These are phyloP conservation scores for Ophion costatus DNA, from an alignment of 2,888 invertebrate genomes.

Conservation along the genomic window DNA sequence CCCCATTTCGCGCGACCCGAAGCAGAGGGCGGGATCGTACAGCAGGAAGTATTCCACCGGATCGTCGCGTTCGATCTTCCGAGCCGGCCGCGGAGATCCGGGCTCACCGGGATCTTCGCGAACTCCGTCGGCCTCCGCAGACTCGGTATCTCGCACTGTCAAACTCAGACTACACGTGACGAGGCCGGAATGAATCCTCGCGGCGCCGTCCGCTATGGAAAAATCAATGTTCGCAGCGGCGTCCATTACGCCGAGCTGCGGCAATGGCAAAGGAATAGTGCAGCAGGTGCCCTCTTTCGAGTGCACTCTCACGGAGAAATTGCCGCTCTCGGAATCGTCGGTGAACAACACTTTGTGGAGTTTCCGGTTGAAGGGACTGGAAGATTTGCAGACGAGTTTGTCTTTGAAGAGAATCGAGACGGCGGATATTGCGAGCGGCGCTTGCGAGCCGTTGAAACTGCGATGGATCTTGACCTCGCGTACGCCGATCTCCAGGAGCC, in stretches of 20 bases:
- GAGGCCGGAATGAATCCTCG: constrained; percentile 74
- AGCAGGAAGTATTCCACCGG: constrained; percentile 75
- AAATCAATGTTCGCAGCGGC: constrained; percentile 78
- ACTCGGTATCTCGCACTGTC: constrained; percentile 48
- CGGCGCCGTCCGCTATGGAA: constrained; percentile 73
- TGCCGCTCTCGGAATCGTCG: constrained; percentile 71
- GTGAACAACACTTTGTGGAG: constrained; percentile 78
- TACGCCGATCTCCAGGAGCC: constrained; percentile 78
- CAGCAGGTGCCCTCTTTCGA: constrained; percentile 71
- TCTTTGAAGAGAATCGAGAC: constrained; percentile 76
- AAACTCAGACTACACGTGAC: constrained; percentile 76
- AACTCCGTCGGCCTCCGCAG: not conserved
- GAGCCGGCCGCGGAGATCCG: constrained; percentile 31
- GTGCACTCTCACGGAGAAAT: constrained; percentile 75
- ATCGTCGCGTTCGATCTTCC: constrained; percentile 56
- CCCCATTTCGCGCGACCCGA: constrained; percentile 43
- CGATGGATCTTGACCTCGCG: constrained; percentile 75
- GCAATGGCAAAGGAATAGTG: constrained; percentile 78
- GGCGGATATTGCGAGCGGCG: constrained; percentile 71
- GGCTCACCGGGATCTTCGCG: not conserved
- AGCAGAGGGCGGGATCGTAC: constrained; percentile 72
- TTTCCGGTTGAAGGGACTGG: constrained; percentile 78
- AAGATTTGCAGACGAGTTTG: constrained; percentile 76
- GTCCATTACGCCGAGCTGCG: constrained; percentile 74
- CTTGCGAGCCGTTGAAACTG: constrained; percentile 60